Conservation (phyloP, 2,113 vertebrate species). For the Romanogobio albipinnatus region DNA sequence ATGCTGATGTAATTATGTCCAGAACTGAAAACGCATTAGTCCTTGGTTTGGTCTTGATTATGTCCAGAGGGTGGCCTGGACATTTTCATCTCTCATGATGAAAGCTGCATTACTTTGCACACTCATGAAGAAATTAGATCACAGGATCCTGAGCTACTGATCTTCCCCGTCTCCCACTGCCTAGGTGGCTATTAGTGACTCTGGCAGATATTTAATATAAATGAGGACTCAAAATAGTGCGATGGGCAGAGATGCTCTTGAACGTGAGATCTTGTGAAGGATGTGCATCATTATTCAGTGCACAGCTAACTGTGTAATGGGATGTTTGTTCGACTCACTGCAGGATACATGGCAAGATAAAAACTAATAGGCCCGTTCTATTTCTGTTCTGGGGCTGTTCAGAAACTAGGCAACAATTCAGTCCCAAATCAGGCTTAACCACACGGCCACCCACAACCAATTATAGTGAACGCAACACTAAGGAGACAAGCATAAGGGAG, state of each 20-base stretch:
- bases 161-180: not conserved
- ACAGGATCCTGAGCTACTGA: not conserved
- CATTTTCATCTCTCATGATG: not conserved
- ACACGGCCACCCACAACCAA: constrained; percentile 24
- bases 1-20: constrained; percentile 17
- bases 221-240: not conserved
- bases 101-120: constrained; percentile 17
- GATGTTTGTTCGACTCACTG: constrained; percentile 54
- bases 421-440: constrained; percentile 15
- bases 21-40: constrained; percentile 11
- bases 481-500: constrained; percentile 3
- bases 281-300: constrained; percentile 6
- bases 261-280: not conserved
- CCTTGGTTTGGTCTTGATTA: constrained; percentile 26
- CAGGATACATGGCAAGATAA: constrained; percentile 56
- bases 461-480: constrained; percentile 17
- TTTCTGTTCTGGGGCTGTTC: constrained; percentile 48
- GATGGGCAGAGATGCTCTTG: constrained; percentile 20
- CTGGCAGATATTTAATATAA: constrained; percentile 22
- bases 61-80: not conserved
- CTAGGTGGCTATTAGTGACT: constrained; percentile 29
- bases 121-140: constrained; percentile 1
- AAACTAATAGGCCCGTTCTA: constrained; percentile 54
- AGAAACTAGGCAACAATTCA: constrained; percentile 41
- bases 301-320: constrained; percentile 35